Base-by-base conservation (phyloP, 2,888 invertebrate genomes). In the Pecten maximus region DNA sequence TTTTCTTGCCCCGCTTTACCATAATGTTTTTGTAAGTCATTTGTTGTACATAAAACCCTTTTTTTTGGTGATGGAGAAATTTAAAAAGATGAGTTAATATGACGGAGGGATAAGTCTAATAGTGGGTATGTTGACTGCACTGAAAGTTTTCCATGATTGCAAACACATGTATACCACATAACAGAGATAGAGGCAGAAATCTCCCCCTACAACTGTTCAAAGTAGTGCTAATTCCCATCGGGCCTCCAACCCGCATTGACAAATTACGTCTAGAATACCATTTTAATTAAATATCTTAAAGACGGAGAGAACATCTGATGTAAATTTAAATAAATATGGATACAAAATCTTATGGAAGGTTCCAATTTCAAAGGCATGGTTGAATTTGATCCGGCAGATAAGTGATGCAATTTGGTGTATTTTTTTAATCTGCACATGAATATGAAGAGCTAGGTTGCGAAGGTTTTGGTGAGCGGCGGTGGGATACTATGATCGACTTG, bases 211-310 rank as follows among this genome's bases (percentile, higher is more conserved):
- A 74, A 74, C 74, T 74, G 74, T 74, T 74, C 74, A 74, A 74
- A 74, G 74, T 74, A 1, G 35, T 35, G 74, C 6, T 74, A 74
- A 74, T 74, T 74, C 74, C 15, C 74, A 35, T 15, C 28, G 35
- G 28, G 74, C 74, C 74, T 35, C 28, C 74, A 35, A 28, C 54
- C 28, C 28, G 74, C 74, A 74, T 74, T 74, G 74, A 74, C 74
- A 74, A 74, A 74, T 74, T 74, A 74, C 35, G 35, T 74, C 74
- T 74, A 74, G 74, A 74, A 74, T 74, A 74, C 74, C 74, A 74
- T 74, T 74, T 74, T 74, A 74, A 74, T 74, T 74, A 74, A 74
- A 74, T 74, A 74, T 74, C 74, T 74, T 74, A 74, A 74, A 74
- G 74, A 74, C 23, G 28, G 74, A 74, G 74, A 6, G 35, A 74